A percentile compares a stretch with the other conserved stretches of the same genome.
Evolutionary conservation across 1,140 invertebrate species (phyloP).

Genomic region (Leptoteleia sp.): DNA sequence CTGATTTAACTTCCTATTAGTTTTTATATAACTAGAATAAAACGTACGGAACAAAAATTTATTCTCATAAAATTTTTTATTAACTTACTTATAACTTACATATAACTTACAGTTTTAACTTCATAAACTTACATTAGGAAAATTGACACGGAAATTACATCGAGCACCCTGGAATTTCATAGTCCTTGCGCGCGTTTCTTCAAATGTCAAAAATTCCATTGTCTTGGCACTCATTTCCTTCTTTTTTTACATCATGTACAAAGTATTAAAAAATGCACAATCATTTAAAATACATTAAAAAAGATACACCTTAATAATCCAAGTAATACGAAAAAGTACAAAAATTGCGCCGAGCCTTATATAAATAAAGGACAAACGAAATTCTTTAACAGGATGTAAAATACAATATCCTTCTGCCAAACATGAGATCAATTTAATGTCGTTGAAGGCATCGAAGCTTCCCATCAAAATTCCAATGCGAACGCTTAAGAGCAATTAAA

Average conservation of each 20-base stretch:
- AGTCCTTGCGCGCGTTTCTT: slow-evolving; percentile 38
- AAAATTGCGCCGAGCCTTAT: slow-evolving; percentile 21
- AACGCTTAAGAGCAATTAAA: slow-evolving; percentile 17
- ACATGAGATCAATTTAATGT: slow-evolving; percentile 62
- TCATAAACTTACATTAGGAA: slow-evolving; percentile 61
- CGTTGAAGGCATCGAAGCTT: slow-evolving; percentile 39
- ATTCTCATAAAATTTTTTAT: slow-evolving; percentile 33
- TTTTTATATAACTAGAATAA: too few species aligned
- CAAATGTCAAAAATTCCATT: slow-evolving; percentile 16
- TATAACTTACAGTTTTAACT: slow-evolving; percentile 51
- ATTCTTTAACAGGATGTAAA: slow-evolving; percentile 57
- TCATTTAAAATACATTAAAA: slow-evolving; percentile 14
- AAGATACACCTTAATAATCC: slow-evolving; percentile 11
- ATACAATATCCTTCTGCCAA: slow-evolving; percentile 58
- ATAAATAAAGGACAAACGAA: slow-evolving; percentile 57
- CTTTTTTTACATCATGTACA: slow-evolving; percentile 32
- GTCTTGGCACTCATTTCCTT: slow-evolving; percentile 35
- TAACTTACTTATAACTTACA: slow-evolving; percentile 56
- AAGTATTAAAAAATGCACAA: slow-evolving; percentile 9
- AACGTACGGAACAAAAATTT: too few species aligned
- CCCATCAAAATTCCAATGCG: slow-evolving; percentile 6
- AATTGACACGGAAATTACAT: slow-evolving; percentile 67
- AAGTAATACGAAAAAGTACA: slow-evolving; percentile 17
- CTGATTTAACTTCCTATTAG: too few species aligned
- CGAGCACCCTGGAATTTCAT: slow-evolving; percentile 64